A percentile compares a stretch with the other conserved stretches of the same genome.
Evolutionary conservation across 2,797 vertebrate species (phyloP).

Genomic region (Spheniscus humboldti): DNA sequence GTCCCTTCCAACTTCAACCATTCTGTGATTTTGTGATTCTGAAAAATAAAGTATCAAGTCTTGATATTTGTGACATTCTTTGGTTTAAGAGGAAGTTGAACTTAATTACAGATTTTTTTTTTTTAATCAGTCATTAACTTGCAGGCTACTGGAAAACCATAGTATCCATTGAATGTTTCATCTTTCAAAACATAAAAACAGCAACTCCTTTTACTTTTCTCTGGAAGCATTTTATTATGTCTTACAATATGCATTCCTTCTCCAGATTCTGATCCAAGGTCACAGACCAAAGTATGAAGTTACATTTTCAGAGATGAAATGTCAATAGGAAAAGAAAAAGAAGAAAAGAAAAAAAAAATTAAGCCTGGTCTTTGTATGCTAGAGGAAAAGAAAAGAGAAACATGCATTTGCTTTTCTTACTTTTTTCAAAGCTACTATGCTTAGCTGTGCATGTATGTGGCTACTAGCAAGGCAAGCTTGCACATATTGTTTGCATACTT

Average conservation of each 20-base stretch:
- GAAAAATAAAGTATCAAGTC: not conserved
- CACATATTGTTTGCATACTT: not conserved
- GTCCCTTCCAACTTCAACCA: not conserved
- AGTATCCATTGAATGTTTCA: not conserved
- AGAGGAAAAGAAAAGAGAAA: not conserved
- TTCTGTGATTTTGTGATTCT: not conserved
- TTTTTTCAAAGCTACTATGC: not conserved
- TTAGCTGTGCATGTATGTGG: not conserved
- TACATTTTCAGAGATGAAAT: not conserved
- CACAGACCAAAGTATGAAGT: not conserved
- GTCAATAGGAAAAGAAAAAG: not conserved
- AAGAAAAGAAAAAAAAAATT: not conserved
- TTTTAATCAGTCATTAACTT: not conserved
- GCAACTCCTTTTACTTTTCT: not conserved
- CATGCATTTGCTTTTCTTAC: not conserved
- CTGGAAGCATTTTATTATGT: not conserved
- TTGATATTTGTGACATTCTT: not conserved
- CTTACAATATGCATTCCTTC: not conserved
- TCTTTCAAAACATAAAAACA: not conserved
- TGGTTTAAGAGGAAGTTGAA: not conserved
- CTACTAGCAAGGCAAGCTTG: not conserved
- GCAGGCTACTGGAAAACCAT: not conserved
- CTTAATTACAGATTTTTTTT: not conserved
- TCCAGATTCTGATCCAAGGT: not conserved
- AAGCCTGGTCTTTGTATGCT: not conserved